Conservation (phyloP, 2,113 vertebrate genomes). For the Nycticorax nycticorax region DNA sequence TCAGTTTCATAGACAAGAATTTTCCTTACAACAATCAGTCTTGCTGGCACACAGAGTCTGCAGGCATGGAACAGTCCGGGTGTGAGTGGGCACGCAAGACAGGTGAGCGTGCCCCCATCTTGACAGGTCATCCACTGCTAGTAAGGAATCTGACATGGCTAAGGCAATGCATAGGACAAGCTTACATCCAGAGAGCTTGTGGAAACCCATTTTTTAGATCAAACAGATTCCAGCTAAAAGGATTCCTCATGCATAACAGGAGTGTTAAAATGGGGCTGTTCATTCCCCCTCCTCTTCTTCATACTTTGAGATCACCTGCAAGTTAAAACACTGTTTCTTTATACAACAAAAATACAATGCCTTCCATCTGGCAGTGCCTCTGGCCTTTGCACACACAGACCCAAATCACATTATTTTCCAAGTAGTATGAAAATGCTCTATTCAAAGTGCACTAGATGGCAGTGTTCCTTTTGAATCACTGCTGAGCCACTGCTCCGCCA, state of each 20-base stretch:
- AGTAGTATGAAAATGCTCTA: background rate
- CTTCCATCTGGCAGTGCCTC: background rate
- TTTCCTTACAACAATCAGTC: background rate
- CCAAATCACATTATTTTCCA: background rate
- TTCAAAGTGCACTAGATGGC: constrained; percentile 42
- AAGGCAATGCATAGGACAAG: background rate
- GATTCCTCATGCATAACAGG: background rate
- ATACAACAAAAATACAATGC: background rate
- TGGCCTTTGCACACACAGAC: background rate
- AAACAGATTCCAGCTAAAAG: background rate
- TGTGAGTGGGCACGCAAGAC: background rate
- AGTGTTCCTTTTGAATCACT: constrained; percentile 38
- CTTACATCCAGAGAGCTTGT: background rate
- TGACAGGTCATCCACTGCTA: background rate
- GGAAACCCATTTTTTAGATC: background rate
- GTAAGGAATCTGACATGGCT: background rate
- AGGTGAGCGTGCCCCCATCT: background rate
- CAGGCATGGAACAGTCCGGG: background rate
- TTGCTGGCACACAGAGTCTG: background rate
- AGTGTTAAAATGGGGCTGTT: background rate
- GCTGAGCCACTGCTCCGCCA: background rate
- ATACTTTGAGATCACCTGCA: background rate
- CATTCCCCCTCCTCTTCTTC: background rate
- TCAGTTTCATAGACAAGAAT: background rate
- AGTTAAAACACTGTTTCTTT: background rate